These are phyloP conservation scores for Plumapathes pennacea DNA, from an alignment of 92 coral and sea anemone species.

Conservation along the genomic window DNA sequence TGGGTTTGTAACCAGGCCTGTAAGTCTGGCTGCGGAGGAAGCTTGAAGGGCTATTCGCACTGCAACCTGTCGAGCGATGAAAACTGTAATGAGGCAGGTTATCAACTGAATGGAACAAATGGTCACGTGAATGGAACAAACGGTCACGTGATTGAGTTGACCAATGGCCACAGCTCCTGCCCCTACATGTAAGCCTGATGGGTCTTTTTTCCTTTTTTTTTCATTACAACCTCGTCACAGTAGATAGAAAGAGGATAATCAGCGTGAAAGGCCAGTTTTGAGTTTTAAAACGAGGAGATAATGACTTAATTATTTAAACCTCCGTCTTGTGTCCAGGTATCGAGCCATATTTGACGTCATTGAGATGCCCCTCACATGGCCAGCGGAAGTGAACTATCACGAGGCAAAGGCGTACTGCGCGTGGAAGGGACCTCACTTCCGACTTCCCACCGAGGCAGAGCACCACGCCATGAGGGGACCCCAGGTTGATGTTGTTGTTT, in stretches of 20 bases:
- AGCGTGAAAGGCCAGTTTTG: no score
- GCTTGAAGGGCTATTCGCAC: slow-evolving; percentile 56
- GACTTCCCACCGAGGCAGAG: slow-evolving; percentile 69
- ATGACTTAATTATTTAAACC: no score
- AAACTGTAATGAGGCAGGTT: slow-evolving; percentile 9
- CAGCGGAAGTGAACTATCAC: slow-evolving; percentile 59
- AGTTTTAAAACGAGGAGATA: no score
- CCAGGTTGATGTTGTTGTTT: slow-evolving; percentile 34
- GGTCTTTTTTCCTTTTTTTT: no score
- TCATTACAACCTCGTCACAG: no score
- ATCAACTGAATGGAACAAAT: background rate
- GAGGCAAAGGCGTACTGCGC: slow-evolving; percentile 72
- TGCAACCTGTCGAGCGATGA: slow-evolving; percentile 51
- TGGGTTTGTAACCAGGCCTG: slow-evolving; percentile 64
- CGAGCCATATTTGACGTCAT: slow-evolving; percentile 61
- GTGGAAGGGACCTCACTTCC: slow-evolving; percentile 62
- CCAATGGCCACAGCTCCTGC: no score
- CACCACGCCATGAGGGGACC: slow-evolving; percentile 74
- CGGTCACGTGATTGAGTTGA: background rate
- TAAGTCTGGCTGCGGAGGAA: slow-evolving; percentile 59
- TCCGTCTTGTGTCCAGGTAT: no score
- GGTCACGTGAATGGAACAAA: background rate
- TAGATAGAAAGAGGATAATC: no score
- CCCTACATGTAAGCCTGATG: no score
- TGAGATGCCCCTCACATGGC: slow-evolving; percentile 66